Evolutionary conservation across 2,888 invertebrate genomes (phyloP).

Genomic region (Himalopsyche kuldschensis): DNA sequence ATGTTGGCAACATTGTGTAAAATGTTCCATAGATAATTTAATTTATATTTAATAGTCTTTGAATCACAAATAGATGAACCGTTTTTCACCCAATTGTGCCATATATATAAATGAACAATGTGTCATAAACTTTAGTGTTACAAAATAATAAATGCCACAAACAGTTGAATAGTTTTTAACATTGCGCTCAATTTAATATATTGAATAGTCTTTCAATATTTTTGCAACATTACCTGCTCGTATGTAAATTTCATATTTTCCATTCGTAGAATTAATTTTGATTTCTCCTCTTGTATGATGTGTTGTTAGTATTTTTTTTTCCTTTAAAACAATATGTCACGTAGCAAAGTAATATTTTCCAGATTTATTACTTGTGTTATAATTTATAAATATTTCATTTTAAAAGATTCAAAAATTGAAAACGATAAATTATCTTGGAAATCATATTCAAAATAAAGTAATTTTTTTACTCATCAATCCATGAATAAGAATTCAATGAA

Average conservation of each 20-base stretch:
- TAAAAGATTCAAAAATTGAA: too few relatives aligned
- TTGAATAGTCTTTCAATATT: not conserved
- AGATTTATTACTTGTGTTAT: too few relatives aligned
- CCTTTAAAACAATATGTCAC: too few relatives aligned
- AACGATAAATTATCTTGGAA: too few relatives aligned
- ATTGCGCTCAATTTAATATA: not conserved
- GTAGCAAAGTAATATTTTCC: too few relatives aligned
- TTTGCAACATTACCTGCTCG: not conserved
- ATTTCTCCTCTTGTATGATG: not conserved
- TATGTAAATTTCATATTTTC: not conserved
- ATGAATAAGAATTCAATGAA: too few relatives aligned
- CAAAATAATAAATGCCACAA: not conserved
- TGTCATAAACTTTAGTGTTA: conserved; percentile 16
- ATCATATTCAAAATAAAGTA: too few relatives aligned
- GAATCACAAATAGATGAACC: not conserved
- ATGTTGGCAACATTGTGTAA: not conserved
- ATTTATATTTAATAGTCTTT: not conserved
- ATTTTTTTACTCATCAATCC: too few relatives aligned
- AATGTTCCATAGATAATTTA: not conserved
- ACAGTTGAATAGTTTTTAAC: not conserved
- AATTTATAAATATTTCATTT: too few relatives aligned
- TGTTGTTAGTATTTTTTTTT: too few relatives aligned
- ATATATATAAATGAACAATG: conserved; percentile 10
- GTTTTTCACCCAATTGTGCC: conserved; percentile 19
- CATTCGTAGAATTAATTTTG: not conserved